Evolutionary conservation across 2,888 invertebrate species (phyloP).

Genomic region (Eupithecia vulgata): DNA sequence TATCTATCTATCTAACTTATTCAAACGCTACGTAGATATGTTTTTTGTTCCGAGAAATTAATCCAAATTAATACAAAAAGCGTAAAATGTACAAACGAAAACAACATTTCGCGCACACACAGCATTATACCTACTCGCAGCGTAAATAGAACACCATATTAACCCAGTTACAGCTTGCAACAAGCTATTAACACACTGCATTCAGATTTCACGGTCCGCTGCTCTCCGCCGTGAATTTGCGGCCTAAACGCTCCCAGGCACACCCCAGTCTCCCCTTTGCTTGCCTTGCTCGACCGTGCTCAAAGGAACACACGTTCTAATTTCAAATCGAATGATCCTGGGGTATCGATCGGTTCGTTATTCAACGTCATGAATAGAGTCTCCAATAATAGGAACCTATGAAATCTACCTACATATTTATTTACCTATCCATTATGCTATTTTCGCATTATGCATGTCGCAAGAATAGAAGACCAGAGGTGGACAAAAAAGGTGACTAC

Average conservation of each 20-base stretch:
- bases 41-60: not conserved
- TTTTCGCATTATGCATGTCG: too few species aligned
- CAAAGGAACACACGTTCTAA: conserved; percentile 77
- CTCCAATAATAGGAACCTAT: not conserved
- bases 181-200: conserved; percentile 6
- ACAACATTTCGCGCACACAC: not conserved
- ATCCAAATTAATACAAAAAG: not conserved
- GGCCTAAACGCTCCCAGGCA: conserved; percentile 58
- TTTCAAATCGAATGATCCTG: conserved; percentile 64
- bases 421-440: not conserved
- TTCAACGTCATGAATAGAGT: conserved; percentile 19
- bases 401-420: not conserved
- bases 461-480: too few species aligned
- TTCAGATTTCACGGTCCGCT: conserved; percentile 10
- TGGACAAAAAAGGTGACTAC: too few species aligned
- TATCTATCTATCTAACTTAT: too few species aligned
- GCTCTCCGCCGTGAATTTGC: conserved; percentile 19
- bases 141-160: not conserved
- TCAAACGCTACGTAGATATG: not conserved
- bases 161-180: not conserved
- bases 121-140: not conserved
- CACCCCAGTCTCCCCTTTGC: conserved; percentile 60
- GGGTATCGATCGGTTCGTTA: conserved; percentile 43
- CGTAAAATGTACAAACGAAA: not conserved
- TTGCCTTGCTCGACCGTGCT: conserved; percentile 70